Evolutionary conservation across 2,888 invertebrate species (phyloP).

Genomic region (Agonopterix alstromeriana): DNA sequence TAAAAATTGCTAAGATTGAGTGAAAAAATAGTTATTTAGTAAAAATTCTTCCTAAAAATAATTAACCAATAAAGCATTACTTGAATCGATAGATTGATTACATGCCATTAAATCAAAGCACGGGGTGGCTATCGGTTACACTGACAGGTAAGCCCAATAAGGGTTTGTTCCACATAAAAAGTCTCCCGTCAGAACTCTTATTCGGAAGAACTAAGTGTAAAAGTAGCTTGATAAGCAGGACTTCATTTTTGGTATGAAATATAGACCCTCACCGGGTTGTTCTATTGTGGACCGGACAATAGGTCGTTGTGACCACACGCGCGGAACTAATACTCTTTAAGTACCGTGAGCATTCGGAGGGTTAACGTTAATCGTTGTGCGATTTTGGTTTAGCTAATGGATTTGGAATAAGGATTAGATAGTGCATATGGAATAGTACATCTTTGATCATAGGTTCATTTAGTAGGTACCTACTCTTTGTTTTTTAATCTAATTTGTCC

Average conservation of each 20-base stretch:
- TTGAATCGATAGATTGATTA: neutral
- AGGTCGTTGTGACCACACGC: constrained; percentile 9
- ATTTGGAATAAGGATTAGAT: constrained; percentile 1
- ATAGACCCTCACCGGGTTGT: constrained; percentile 3
- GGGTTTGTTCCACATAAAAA: too few species aligned
- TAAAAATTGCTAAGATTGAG: neutral
- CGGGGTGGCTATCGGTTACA: constrained; percentile 3
- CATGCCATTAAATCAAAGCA: constrained; percentile 3
- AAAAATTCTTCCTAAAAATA: too few species aligned
- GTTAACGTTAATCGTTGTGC: constrained; percentile 7
- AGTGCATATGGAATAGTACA: too few species aligned
- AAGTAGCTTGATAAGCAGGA: too few species aligned
- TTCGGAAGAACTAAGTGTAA: too few species aligned
- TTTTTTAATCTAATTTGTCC: too few species aligned
- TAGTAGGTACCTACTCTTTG: too few species aligned
- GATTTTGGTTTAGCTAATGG: constrained; percentile 11
- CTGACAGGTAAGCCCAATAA: constrained; percentile 1
- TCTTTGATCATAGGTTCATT: too few species aligned
- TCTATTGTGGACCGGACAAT: constrained; percentile 3
- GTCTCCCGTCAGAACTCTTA: too few species aligned
- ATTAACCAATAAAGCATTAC: neutral
- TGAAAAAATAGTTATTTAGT: too few species aligned
- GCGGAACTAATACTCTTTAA: constrained; percentile 12
- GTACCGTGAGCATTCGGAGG: constrained; percentile 10
- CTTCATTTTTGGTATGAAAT: neutral